Conservation (phyloP, 1,140 invertebrate genomes). For the Mizuhopecten yessoensis region DNA sequence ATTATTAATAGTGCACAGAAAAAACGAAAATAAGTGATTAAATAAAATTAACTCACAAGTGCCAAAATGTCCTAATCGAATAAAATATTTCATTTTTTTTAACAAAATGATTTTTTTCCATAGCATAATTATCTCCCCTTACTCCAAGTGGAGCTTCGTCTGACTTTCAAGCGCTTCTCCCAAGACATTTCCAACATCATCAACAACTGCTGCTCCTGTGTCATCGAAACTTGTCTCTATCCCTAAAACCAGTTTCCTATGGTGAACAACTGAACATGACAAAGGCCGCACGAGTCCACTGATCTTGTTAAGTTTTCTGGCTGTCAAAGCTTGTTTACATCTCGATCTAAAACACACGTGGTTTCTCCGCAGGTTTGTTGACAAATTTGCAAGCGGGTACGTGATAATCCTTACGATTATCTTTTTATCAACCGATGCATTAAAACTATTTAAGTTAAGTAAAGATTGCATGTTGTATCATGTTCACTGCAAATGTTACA, state of each 20-base stretch:
- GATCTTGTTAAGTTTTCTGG: background rate
- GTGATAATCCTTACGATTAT: background rate
- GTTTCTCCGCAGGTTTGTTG: background rate
- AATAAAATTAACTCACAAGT: too few species aligned
- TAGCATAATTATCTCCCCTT: conserved; percentile 55
- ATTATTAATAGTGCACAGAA: too few species aligned
- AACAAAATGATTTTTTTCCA: too few species aligned
- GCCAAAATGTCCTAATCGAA: too few species aligned
- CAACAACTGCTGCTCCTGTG: conserved; percentile 95
- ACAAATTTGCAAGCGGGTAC: background rate
- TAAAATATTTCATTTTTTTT: too few species aligned
- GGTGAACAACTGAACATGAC: background rate
- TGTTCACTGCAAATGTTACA: background rate
- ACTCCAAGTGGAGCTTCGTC: conserved; percentile 77
- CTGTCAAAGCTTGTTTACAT: background rate
- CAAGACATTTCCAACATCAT: conserved; percentile 88
- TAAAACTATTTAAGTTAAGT: background rate
- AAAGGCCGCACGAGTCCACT: background rate
- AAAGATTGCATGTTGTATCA: background rate
- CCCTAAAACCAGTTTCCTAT: conserved; percentile 87
- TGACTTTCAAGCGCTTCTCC: conserved; percentile 87
- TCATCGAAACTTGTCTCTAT: conserved; percentile 99
- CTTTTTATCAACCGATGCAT: background rate
- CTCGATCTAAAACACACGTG: background rate
- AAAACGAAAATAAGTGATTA: too few species aligned